These are phyloP conservation scores for Caenorhabditis imperialis DNA, from an alignment of 2,888 invertebrate genomes.

Conservation along the genomic window DNA sequence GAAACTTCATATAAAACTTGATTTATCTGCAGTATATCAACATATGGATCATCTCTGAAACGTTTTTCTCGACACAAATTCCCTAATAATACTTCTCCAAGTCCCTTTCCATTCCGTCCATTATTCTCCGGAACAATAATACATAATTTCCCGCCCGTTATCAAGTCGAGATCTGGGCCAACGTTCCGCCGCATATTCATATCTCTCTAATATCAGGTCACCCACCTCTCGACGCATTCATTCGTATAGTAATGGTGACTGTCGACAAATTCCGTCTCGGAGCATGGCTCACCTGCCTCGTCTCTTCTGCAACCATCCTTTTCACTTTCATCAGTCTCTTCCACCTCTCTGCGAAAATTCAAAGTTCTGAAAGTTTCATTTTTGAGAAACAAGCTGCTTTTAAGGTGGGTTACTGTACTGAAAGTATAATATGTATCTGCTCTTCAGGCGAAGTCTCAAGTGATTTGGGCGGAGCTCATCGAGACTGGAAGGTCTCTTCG, in stretches of 20 bases:
- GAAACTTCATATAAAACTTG: too few species aligned
- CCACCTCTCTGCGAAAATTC: constrained; percentile 22
- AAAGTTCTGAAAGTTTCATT: constrained; percentile 41
- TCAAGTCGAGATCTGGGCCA: constrained; percentile 7
- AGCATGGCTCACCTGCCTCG: constrained; percentile 19
- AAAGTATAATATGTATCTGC: background rate
- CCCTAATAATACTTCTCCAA: constrained; percentile 1
- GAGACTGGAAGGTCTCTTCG: constrained; percentile 53
- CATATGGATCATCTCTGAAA: too few species aligned
- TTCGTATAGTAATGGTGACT: constrained; percentile 2
- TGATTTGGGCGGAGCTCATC: constrained; percentile 60
- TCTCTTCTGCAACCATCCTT: constrained; percentile 11
- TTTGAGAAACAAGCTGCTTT: constrained; percentile 36
- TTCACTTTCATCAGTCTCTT: constrained; percentile 19
- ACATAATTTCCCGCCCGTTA: constrained; percentile 1
- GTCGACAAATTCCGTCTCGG: constrained; percentile 31
- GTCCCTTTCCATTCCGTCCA: background rate
- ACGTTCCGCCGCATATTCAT: constrained; percentile 4
- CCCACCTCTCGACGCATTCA: background rate
- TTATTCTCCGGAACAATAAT: too few species aligned
- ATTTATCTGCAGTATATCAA: too few species aligned
- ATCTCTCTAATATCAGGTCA: too few species aligned
- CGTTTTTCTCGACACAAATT: too few species aligned
- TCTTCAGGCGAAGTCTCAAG: constrained; percentile 54
- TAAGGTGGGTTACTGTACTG: constrained; percentile 17